Percentiles rank a stretch among this genome's conserved stretches.
Conservation (phyloP, 2,888 invertebrate species). For the Listrodromus nycthemerus region DNA sequence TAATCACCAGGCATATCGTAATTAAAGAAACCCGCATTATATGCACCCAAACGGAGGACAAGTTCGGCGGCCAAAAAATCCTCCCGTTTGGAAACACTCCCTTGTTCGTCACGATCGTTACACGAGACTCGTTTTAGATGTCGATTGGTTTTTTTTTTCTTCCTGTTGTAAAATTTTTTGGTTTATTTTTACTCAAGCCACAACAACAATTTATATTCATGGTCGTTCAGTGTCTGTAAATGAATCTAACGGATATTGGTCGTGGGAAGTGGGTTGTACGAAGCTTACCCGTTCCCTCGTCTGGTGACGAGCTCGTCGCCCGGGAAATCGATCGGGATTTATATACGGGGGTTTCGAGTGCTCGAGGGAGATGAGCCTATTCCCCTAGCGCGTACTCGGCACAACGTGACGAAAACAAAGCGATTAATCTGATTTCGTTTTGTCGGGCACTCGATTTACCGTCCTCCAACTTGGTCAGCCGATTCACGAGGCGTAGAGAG, state of each 20-base stretch:
- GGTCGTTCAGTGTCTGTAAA: conserved; percentile 46
- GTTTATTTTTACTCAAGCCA: conserved; percentile 15
- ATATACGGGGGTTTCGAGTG: conserved; percentile 32
- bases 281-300: conserved; percentile 10
- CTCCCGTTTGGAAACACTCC: background rate
- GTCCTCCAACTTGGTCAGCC: conserved; percentile 40
- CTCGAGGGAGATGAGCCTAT: conserved; percentile 47
- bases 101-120: conserved; percentile 1
- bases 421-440: conserved; percentile 79
- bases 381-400: conserved; percentile 15
- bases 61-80: background rate
- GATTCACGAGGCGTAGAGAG: background rate
- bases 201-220: conserved; percentile 44
- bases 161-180: conserved; percentile 18
- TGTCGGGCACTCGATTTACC: conserved; percentile 72
- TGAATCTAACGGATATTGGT: conserved; percentile 47
- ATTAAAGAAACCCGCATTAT: background rate
- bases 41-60: background rate
- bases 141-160: conserved; percentile 1
- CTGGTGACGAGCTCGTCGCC: conserved; percentile 27
- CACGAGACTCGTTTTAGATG: background rate
- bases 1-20: conserved; percentile 51
- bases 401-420: conserved; percentile 75
- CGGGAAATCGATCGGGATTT: conserved; percentile 58
- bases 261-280: conserved; percentile 10